Conservation (phyloP, 1,140 invertebrate genomes). For the Ceratina japonica region DNA sequence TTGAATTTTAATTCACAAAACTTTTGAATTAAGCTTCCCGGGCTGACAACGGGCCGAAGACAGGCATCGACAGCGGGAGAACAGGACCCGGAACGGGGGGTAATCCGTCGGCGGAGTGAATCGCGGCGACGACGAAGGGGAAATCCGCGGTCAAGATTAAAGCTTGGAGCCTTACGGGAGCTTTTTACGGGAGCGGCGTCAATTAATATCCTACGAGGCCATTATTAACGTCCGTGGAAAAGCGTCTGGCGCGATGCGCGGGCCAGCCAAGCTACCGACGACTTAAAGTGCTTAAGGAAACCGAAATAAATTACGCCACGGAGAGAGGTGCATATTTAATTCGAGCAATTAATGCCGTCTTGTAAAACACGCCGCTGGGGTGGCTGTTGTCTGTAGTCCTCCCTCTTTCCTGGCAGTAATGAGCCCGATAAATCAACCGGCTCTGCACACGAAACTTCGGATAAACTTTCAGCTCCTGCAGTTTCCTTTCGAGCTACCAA, state of each 20-base stretch:
- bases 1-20: too few species aligned
- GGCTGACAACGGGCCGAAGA: too few species aligned
- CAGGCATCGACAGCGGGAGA: too few species aligned
- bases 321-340: conserved; percentile 80
- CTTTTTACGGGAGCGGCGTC: conserved; percentile 58
- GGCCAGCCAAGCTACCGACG: conserved; percentile 64
- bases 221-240: conserved; percentile 67
- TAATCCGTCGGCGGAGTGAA: background rate
- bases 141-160: conserved; percentile 47
- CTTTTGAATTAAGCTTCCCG: too few species aligned
- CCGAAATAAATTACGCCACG: conserved; percentile 78
- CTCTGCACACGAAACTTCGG: conserved; percentile 77
- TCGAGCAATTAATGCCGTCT: conserved; percentile 80
- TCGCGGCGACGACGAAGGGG: background rate
- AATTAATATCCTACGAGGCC: conserved; percentile 62
- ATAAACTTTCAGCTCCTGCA: conserved; percentile 71
- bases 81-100: background rate
- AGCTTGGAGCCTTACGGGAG: conserved; percentile 35
- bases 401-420: conserved; percentile 77
- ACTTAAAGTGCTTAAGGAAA: conserved; percentile 77
- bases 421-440: conserved; percentile 80
- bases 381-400: conserved; percentile 71
- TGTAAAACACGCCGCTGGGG: conserved; percentile 79
- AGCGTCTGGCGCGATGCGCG: conserved; percentile 45
- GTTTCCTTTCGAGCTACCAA: conserved; percentile 57